Evolutionary conservation across 2,113 vertebrate species (phyloP).

Genomic region (Solenodon paradoxus): DNA sequence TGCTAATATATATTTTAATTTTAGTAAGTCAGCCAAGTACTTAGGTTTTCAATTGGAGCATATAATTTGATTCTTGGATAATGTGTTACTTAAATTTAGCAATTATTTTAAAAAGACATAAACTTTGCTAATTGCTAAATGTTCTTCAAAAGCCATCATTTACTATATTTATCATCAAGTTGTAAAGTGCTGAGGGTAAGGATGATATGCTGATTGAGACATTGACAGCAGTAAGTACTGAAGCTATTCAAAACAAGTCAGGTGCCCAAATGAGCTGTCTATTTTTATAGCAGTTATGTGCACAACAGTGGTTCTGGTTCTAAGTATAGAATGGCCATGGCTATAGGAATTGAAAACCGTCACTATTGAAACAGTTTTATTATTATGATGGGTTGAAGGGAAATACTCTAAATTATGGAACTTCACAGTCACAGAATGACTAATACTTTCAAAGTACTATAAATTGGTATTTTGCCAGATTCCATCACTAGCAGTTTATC

Average conservation of each 20-base stretch:
- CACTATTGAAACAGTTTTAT: background rate
- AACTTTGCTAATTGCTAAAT: background rate
- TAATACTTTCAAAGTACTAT: background rate
- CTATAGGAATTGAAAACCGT: background rate
- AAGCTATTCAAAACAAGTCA: slow-evolving; percentile 28
- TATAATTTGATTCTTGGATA: background rate
- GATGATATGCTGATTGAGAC: background rate
- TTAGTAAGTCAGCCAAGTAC: background rate
- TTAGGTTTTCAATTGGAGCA: background rate
- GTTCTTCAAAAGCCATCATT: slow-evolving; percentile 6
- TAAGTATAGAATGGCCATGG: background rate
- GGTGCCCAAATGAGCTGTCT: background rate
- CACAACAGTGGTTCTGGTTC: background rate
- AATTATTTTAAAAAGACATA: slow-evolving; percentile 12
- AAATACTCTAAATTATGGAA: slow-evolving; percentile 10
- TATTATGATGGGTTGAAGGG: background rate
- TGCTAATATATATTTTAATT: background rate
- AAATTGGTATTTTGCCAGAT: background rate
- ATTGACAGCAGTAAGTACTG: slow-evolving; percentile 17
- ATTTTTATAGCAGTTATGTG: background rate
- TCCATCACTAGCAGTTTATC: background rate
- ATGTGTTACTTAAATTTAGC: slow-evolving; percentile 24
- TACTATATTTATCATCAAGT: background rate
- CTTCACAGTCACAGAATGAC: background rate
- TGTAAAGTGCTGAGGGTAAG: background rate